Percentiles rank a stretch among this genome's conserved stretches.
Evolutionary conservation across 1,140 invertebrate species (phyloP).

Genomic region (Pogonognathellus flavescens): DNA sequence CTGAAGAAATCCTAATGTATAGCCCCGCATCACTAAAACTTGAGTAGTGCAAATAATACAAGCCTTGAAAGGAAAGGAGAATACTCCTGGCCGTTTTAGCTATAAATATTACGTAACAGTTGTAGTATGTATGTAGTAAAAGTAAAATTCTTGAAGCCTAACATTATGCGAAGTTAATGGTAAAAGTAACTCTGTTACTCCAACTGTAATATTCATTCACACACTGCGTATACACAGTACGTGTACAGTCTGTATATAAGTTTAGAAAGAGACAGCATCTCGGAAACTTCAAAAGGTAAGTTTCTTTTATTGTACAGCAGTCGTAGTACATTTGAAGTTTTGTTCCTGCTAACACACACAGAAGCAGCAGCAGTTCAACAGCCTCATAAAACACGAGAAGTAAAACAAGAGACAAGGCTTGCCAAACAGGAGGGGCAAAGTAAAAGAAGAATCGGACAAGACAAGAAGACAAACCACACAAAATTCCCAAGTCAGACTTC

Average conservation of each 20-base stretch:
- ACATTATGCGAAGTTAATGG: too few species aligned
- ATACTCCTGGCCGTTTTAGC: too few species aligned
- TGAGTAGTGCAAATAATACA: too few species aligned
- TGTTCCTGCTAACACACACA: neutral
- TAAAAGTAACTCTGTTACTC: too few species aligned
- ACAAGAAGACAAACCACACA: slow-evolving; percentile 37
- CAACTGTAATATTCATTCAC: neutral
- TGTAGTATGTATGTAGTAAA: too few species aligned
- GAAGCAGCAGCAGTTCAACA: slow-evolving; percentile 7
- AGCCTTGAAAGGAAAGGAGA: too few species aligned
- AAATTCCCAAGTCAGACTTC: neutral
- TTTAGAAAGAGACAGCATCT: neutral
- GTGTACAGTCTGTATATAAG: neutral
- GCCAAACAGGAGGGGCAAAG: neutral
- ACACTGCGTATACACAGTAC: neutral
- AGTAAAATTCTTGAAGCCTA: too few species aligned
- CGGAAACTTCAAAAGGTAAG: neutral
- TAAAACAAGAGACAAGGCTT: neutral
- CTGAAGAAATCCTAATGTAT: too few species aligned
- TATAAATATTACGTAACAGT: too few species aligned
- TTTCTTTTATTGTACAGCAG: slow-evolving; percentile 12
- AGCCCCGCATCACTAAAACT: too few species aligned
- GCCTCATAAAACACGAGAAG: slow-evolving; percentile 19
- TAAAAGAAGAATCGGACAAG: slow-evolving; percentile 12
- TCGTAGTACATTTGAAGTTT: slow-evolving; percentile 5